A percentile compares a stretch with the other conserved stretches of the same genome.
Evolutionary conservation across 2,113 vertebrate species (phyloP).

Genomic region (Embiotoca jacksoni): DNA sequence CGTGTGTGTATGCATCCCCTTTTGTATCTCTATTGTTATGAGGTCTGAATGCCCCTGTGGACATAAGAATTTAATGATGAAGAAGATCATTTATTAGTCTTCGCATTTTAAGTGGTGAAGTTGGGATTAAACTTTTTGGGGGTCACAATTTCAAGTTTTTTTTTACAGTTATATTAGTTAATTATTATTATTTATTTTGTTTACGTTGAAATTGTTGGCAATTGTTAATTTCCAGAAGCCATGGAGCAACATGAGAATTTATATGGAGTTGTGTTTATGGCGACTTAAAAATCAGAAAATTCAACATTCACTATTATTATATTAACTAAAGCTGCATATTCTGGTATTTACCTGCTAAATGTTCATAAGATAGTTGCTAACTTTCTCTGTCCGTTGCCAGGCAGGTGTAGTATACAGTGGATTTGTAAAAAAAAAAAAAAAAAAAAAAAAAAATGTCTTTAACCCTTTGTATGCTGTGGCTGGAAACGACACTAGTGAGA

Average conservation of each 20-base stretch:
- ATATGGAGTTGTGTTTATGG: not conserved
- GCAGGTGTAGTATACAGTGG: too few species aligned
- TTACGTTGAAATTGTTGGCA: too few species aligned
- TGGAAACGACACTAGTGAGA: too few species aligned
- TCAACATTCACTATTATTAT: not conserved
- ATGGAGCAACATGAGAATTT: not conserved
- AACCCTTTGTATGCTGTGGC: too few species aligned
- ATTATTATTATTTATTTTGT: too few species aligned
- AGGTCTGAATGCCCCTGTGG: not conserved
- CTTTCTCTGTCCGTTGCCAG: too few species aligned
- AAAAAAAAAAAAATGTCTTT: too few species aligned
- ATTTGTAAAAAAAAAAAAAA: too few species aligned
- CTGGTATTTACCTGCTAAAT: too few species aligned
- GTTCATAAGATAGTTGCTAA: not conserved
- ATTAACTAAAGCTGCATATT: not conserved
- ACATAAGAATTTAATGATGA: not conserved
- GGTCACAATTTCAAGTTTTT: not conserved
- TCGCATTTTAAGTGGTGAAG: too few species aligned
- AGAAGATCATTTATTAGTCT: not conserved
- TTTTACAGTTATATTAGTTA: not conserved
- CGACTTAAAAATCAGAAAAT: not conserved
- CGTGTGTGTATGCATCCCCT: not conserved
- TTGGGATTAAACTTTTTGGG: not conserved
- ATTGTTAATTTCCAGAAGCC: too few species aligned
- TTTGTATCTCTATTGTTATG: conserved; percentile 9